Evolutionary conservation across 2,888 invertebrate genomes (phyloP).

Genomic region (Rhorus exstirpatorius): DNA sequence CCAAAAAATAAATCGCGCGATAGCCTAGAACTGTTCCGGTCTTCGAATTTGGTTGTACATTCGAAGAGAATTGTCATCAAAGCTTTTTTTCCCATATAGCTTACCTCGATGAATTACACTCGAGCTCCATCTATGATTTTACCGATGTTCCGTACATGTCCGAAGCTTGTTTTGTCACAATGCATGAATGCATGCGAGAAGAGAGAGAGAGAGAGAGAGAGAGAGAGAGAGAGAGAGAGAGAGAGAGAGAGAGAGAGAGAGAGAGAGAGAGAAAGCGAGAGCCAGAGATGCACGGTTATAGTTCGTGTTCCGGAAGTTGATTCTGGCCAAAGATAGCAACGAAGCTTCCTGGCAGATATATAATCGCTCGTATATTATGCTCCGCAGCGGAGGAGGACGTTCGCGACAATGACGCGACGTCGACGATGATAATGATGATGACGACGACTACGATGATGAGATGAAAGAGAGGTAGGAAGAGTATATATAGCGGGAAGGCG

Average conservation of each 20-base stretch:
- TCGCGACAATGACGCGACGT: conserved; percentile 37
- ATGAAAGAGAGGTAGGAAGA: conserved; percentile 50
- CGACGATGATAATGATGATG: conserved; percentile 45
- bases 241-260: background rate
- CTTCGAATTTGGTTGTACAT: too few species aligned
- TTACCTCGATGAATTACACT: too few species aligned
- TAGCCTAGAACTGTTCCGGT: too few species aligned
- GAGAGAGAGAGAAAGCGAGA: background rate
- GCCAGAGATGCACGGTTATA: conserved; percentile 30
- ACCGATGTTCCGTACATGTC: background rate
- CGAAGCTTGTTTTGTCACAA: conserved; percentile 10
- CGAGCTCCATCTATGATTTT: background rate
- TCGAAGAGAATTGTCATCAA: too few species aligned
- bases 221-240: background rate
- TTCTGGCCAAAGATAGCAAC: conserved; percentile 70
- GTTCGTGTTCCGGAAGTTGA: conserved; percentile 72
- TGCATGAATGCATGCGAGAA: conserved; percentile 9
- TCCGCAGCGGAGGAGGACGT: conserved; percentile 61
- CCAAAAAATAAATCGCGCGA: too few species aligned
- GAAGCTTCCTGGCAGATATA: conserved; percentile 70
- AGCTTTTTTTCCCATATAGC: too few species aligned
- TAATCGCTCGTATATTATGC: conserved; percentile 64
- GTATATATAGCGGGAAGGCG: conserved; percentile 41
- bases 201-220: background rate
- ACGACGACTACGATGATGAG: conserved; percentile 57